These are phyloP conservation scores for Eulithis testata DNA, from an alignment of 2,888 invertebrate genomes.

Conservation along the genomic window DNA sequence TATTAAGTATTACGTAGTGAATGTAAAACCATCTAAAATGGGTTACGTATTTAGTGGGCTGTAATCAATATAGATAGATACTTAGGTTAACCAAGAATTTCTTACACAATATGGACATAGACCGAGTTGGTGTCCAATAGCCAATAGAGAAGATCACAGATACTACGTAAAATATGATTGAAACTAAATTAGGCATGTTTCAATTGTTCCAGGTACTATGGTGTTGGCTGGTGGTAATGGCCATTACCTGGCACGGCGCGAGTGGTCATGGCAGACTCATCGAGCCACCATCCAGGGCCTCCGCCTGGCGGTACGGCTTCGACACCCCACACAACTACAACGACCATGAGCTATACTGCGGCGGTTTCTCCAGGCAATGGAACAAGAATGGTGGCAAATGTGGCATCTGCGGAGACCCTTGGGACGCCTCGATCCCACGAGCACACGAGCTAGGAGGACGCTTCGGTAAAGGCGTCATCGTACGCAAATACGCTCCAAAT, in stretches of 20 bases:
- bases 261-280: conserved; percentile 89
- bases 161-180: not conserved
- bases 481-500: conserved; percentile 89
- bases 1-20: no score
- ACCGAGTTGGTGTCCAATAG: no score
- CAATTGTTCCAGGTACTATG: conserved; percentile 68
- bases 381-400: conserved; percentile 92
- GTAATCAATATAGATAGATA: no score
- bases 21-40: no score
- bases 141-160: no score
- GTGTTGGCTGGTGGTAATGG: conserved; percentile 63
- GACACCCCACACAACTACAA: conserved; percentile 95
- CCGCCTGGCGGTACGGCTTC: conserved; percentile 96
- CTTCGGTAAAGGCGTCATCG: conserved; percentile 92
- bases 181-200: not conserved
- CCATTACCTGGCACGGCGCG: conserved; percentile 63
- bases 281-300: conserved; percentile 94
- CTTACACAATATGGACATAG: no score
- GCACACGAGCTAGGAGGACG: conserved; percentile 93
- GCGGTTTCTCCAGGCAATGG: conserved; percentile 94
- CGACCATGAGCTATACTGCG: conserved; percentile 94
- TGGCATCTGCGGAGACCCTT: conserved; percentile 94
- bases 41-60: no score
- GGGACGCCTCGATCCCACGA: conserved; percentile 89
- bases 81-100: no score